These are phyloP conservation scores for Alouatta caraya DNA, from an alignment of 2,797 vertebrate genomes.

Conservation along the genomic window DNA sequence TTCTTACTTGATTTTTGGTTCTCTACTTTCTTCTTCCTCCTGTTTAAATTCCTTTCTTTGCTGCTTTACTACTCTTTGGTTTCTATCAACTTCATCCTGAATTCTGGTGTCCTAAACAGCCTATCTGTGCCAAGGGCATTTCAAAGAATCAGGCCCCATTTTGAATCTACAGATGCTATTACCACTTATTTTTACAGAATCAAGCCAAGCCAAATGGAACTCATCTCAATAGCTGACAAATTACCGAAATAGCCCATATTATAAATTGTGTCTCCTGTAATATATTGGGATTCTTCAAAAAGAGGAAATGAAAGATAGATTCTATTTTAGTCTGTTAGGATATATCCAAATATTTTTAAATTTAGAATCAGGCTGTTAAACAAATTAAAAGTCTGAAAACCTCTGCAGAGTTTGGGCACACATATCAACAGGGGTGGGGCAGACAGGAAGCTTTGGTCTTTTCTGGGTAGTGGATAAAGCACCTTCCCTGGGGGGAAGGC, in stretches of 20 bases:
- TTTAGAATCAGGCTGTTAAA: constrained; percentile 60
- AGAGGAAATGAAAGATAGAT: constrained; percentile 43
- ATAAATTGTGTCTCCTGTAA: constrained; percentile 41
- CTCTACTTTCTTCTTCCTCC: neutral
- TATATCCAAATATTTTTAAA: constrained; percentile 45
- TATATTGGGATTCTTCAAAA: neutral
- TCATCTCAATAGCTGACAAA: constrained; percentile 56
- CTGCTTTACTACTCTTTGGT: neutral
- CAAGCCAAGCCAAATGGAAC: constrained; percentile 43
- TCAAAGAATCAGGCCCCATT: neutral
- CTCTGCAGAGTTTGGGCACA: constrained; percentile 26
- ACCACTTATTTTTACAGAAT: neutral
- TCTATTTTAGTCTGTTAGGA: constrained; percentile 47
- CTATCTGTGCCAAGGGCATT: neutral
- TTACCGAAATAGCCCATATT: constrained; percentile 33
- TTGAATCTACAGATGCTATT: neutral
- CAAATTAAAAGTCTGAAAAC: constrained; percentile 4
- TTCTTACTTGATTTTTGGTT: neutral
- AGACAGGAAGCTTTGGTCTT: constrained; percentile 41
- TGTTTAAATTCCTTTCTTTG: neutral
- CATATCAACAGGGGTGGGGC: neutral
- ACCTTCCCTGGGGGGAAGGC: neutral
- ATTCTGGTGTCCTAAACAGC: neutral
- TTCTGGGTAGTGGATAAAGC: neutral
- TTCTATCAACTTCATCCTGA: neutral